Conservation (phyloP, 2,888 invertebrate species). For the Halictus ligatus region DNA sequence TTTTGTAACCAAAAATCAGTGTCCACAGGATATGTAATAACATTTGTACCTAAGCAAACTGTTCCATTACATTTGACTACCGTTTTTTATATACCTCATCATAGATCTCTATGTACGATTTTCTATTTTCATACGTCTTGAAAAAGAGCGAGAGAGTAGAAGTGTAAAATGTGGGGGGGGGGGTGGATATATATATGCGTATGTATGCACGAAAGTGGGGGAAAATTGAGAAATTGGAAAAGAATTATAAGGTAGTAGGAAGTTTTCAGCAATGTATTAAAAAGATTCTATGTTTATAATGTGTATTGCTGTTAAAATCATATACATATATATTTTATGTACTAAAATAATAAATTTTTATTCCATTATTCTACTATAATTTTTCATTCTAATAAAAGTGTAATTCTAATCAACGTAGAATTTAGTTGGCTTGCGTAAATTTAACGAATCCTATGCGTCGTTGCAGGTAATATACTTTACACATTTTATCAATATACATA, state of each 20-base stretch:
- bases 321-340: conserved; percentile 69
- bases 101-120: conserved; percentile 68
- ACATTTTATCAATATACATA: not conserved
- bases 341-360: conserved; percentile 69
- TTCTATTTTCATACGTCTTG: conserved; percentile 73
- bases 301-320: conserved; percentile 65
- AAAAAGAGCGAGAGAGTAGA: not conserved
- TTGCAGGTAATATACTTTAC: conserved; percentile 9
- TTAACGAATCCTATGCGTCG: not conserved
- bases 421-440: not conserved
- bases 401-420: conserved; percentile 3
- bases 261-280: conserved; percentile 62
- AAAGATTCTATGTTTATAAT: conserved; percentile 56
- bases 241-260: conserved; percentile 56
- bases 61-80: conserved; percentile 42
- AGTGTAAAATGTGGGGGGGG: not conserved
- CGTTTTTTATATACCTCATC: conserved; percentile 70
- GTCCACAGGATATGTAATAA: conserved; percentile 29
- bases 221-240: conserved; percentile 24
- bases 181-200: not conserved
- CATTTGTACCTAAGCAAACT: conserved; percentile 54
- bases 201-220: not conserved
- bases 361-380: conserved; percentile 50
- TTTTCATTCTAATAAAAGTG: conserved; percentile 14
- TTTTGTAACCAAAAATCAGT: conserved; percentile 28